These are phyloP conservation scores for Opisthograptis luteolata DNA, from an alignment of 2,888 invertebrate genomes.

Conservation along the genomic window DNA sequence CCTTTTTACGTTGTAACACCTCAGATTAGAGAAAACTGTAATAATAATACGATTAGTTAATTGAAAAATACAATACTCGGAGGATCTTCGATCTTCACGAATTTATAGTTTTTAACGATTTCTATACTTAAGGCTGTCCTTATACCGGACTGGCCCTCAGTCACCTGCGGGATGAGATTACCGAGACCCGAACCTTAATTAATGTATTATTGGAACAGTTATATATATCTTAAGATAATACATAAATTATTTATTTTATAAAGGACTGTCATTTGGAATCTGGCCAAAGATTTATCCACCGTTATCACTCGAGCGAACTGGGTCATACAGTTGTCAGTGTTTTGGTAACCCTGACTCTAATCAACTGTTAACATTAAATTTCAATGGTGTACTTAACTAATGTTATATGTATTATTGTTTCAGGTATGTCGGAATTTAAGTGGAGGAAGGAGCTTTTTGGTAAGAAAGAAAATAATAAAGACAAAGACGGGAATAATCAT, in stretches of 20 bases:
- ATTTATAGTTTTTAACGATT: too few species aligned
- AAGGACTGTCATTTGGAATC: conserved; percentile 27
- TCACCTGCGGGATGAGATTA: too few species aligned
- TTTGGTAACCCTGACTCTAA: conserved; percentile 46
- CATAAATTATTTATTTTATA: conserved; percentile 6
- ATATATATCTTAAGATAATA: too few species aligned
- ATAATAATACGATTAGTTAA: too few species aligned
- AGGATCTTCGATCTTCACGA: too few species aligned
- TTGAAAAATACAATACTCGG: too few species aligned
- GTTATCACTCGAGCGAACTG: conserved; percentile 41
- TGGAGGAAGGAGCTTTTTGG: not conserved
- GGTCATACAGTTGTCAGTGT: conserved; percentile 40
- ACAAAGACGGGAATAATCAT: not conserved
- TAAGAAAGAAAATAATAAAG: conserved; percentile 4
- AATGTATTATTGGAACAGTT: too few species aligned
- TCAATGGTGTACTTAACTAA: conserved; percentile 20
- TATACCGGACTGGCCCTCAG: too few species aligned
- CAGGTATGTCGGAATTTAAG: conserved; percentile 42
- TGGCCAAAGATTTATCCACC: conserved; percentile 38
- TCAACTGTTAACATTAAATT: conserved; percentile 37
- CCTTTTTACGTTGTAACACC: too few species aligned
- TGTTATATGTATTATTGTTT: conserved; percentile 42
- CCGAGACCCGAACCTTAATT: too few species aligned
- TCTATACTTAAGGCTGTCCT: too few species aligned
- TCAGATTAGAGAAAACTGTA: too few species aligned